A percentile compares a stretch with the other conserved stretches of the same genome.
Conservation (phyloP, 1,140 invertebrate genomes). For the Drosophila gunungcola region DNA sequence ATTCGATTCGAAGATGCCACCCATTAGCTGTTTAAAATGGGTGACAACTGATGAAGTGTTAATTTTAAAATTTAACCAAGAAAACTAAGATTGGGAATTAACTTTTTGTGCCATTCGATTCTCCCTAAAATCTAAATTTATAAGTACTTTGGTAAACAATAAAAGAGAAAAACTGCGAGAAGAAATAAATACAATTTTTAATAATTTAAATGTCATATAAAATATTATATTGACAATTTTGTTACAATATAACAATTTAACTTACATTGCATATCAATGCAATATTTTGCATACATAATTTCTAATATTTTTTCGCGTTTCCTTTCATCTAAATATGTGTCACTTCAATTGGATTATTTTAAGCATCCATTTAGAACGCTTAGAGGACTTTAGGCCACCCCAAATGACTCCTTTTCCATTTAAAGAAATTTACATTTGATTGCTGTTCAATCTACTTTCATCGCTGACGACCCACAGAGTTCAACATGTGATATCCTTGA, state of each 20-base stretch:
- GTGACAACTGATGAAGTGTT: constrained; percentile 6
- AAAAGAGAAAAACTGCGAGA: no score
- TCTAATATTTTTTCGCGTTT: no score
- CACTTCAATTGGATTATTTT: constrained; percentile 13
- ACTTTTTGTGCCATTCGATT: no score
- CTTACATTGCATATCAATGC: no score
- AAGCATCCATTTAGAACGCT: constrained; percentile 33
- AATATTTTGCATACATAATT: no score
- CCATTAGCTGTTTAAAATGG: constrained; percentile 21
- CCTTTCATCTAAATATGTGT: not conserved
- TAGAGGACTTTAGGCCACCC: constrained; percentile 19
- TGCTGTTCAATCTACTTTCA: constrained; percentile 47
- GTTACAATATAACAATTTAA: no score
- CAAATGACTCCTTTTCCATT: constrained; percentile 2
- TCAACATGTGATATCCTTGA: constrained; percentile 53
- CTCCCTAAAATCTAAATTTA: no score
- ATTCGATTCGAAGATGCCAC: not conserved
- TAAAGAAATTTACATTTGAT: constrained; percentile 41
- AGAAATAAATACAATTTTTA: no score
- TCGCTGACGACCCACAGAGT: constrained; percentile 21
- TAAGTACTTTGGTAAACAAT: no score
- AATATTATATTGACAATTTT: no score
- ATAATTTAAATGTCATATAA: no score
- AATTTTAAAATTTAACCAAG: not conserved
- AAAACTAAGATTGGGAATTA: no score